These are phyloP conservation scores for Diarsia rubi DNA, from an alignment of 2,888 invertebrate genomes.

Conservation along the genomic window DNA sequence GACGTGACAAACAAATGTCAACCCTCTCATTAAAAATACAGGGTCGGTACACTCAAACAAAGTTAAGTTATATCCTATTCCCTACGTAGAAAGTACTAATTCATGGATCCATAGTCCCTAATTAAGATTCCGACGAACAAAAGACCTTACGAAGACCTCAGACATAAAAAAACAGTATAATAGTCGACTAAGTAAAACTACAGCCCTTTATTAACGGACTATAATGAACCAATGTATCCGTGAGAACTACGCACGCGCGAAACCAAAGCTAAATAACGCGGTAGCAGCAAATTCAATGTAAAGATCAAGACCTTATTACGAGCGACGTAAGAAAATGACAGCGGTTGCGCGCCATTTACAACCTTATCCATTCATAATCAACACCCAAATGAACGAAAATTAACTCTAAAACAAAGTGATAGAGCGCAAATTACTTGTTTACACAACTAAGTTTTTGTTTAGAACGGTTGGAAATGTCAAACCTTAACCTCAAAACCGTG, in stretches of 20 bases:
- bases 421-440: conserved; percentile 62
- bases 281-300: conserved; percentile 85
- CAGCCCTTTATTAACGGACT: conserved; percentile 76
- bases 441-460: conserved; percentile 73
- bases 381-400: conserved; percentile 67
- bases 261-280: conserved; percentile 78
- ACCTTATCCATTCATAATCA: conserved; percentile 68
- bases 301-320: conserved; percentile 88
- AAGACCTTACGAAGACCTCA: conserved; percentile 64
- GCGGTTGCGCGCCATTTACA: conserved; percentile 78
- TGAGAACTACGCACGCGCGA: conserved; percentile 81
- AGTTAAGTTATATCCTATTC: conserved; percentile 19
- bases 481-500: conserved; percentile 91
- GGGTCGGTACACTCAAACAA: conserved; percentile 15
- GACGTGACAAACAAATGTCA: background rate
- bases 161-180: conserved; percentile 68
- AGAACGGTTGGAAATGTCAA: conserved; percentile 88
- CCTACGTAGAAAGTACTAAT: conserved; percentile 46
- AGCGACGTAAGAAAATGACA: conserved; percentile 82
- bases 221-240: conserved; percentile 79
- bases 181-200: conserved; percentile 69
- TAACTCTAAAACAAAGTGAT: conserved; percentile 70
- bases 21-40: conserved; percentile 9
- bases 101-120: conserved; percentile 38
- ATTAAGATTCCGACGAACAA: conserved; percentile 60